phyloP scores from a whole-genome alignment of 2,113 vertebrate species.

The Planiliza haematocheilus region DNA sequence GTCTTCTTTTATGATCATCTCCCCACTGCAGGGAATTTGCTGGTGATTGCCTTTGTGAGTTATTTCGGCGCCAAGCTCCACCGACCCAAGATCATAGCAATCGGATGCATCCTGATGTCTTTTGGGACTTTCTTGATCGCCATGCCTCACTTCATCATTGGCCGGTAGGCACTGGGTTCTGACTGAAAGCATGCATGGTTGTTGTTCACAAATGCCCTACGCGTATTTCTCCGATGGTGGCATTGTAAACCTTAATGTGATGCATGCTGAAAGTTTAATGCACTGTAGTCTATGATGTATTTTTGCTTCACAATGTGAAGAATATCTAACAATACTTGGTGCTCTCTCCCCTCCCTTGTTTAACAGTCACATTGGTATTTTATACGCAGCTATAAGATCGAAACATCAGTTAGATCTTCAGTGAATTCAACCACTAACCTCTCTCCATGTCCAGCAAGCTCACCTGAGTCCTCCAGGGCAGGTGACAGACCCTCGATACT shows the following conservation, averaged over 20 bases:
- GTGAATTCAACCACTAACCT: constrained; percentile 85
- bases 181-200: not conserved
- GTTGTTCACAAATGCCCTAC: not conserved
- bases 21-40: constrained; percentile 88
- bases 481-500: constrained; percentile 73
- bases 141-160: constrained; percentile 93
- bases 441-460: constrained; percentile 85
- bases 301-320: constrained; percentile 42
- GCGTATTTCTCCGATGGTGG: constrained; percentile 3
- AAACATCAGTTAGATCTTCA: constrained; percentile 82
- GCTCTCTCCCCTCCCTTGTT: constrained; percentile 69
- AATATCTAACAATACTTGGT: constrained; percentile 63
- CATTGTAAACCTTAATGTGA: not conserved
- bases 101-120: constrained; percentile 92
- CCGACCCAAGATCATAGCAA: constrained; percentile 92
- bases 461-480: constrained; percentile 70
- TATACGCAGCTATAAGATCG: constrained; percentile 89
- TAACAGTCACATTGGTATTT: constrained; percentile 77
- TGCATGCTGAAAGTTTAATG: not conserved
- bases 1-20: constrained; percentile 18
- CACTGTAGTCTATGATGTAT: constrained; percentile 1
- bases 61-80: constrained; percentile 96
- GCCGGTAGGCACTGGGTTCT: constrained; percentile 82
- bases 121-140: constrained; percentile 92
- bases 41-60: constrained; percentile 94